Conservation (phyloP, 2,113 vertebrate species). For the Dasypus novemcinctus region DNA sequence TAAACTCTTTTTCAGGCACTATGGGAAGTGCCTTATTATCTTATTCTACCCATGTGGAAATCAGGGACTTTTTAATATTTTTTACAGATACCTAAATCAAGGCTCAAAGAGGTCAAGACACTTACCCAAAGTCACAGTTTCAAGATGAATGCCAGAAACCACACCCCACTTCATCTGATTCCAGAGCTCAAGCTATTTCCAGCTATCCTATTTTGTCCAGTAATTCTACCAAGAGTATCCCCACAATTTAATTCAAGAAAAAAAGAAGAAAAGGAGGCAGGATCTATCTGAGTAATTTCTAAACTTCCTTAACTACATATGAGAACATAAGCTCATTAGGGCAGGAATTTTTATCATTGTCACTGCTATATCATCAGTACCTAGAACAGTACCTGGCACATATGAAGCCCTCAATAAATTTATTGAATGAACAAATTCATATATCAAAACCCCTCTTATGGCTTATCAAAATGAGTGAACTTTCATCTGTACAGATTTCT, state of each 20-base stretch:
- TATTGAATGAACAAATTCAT: not conserved
- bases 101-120: not conserved
- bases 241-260: not conserved
- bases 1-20: not conserved
- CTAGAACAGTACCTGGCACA: not conserved
- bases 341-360: not conserved
- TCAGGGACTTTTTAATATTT: no score
- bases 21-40: not conserved
- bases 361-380: not conserved
- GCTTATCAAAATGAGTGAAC: not conserved
- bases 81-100: no score
- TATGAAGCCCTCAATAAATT: not conserved
- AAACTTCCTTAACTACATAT: not conserved
- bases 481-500: conserved; percentile 19
- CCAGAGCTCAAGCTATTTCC: not conserved
- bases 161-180: not conserved
- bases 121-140: not conserved
- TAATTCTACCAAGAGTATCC: not conserved
- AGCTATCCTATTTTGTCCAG: not conserved
- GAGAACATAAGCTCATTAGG: not conserved
- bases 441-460: not conserved
- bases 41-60: no score
- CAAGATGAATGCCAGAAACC: not conserved
- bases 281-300: not conserved
- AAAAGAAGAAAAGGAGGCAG: not conserved